phyloP scores from a whole-genome alignment of 1,140 invertebrate genomes.

The Cryptotermes secundus region DNA sequence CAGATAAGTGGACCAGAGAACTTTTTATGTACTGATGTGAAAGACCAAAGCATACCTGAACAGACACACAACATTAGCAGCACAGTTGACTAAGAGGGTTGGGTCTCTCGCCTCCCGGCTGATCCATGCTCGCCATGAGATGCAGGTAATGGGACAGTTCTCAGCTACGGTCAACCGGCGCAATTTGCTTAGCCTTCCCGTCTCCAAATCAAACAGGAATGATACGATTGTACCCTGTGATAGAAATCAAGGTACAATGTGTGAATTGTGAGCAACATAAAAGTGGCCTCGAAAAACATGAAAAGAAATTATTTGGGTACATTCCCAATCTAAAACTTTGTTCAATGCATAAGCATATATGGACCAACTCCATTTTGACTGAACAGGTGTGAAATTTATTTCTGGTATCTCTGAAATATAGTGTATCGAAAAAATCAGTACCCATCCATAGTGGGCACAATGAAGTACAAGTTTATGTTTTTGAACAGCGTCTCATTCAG shows the following conservation, averaged over 20 bases:
- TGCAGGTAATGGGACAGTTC: constrained; percentile 65
- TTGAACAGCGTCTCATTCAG: too few relatives aligned
- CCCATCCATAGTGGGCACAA: too few relatives aligned
- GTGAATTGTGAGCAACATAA: too few relatives aligned
- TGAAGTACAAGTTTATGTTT: too few relatives aligned
- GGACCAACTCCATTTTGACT: too few relatives aligned
- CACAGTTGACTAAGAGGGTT: constrained; percentile 74
- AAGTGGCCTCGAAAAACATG: too few relatives aligned
- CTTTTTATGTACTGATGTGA: neutral
- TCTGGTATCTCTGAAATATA: too few relatives aligned
- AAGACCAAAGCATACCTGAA: constrained; percentile 53
- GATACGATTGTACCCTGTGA: constrained; percentile 67
- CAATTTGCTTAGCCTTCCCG: constrained; percentile 71
- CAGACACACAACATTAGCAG: constrained; percentile 71
- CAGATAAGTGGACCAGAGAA: neutral
- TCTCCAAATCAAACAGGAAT: constrained; percentile 68
- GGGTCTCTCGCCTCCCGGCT: constrained; percentile 75
- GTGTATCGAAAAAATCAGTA: too few relatives aligned
- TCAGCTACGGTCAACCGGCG: constrained; percentile 62
- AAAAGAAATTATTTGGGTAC: too few relatives aligned
- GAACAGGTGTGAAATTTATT: too few relatives aligned
- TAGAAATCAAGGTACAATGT: neutral
- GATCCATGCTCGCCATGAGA: constrained; percentile 80
- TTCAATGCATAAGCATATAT: too few relatives aligned
- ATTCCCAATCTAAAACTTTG: too few relatives aligned